Percentiles rank a stretch among this genome's conserved stretches.
Evolutionary conservation across 2,113 vertebrate species (phyloP).

Genomic region (Vicugna pacos): DNA sequence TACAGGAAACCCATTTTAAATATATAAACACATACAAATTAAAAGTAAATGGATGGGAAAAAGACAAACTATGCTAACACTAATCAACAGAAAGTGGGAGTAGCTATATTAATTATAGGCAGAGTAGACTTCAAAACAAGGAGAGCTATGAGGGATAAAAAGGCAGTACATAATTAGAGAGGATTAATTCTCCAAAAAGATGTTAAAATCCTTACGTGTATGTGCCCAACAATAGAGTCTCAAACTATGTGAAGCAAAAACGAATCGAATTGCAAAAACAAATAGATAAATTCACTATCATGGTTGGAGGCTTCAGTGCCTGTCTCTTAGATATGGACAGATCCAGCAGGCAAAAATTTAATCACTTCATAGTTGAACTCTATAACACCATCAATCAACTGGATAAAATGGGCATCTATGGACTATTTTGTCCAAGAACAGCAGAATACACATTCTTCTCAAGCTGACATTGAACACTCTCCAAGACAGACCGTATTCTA

Average conservation of each 20-base stretch:
- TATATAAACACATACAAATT: not conserved
- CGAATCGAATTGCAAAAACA: not conserved
- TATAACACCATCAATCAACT: not conserved
- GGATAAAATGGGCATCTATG: not conserved
- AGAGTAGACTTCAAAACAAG: not conserved
- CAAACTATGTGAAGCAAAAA: not conserved
- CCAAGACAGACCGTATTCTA: not conserved
- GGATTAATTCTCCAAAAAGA: not conserved
- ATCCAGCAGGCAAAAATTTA: not conserved
- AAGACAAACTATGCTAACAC: not conserved
- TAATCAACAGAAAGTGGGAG: not conserved
- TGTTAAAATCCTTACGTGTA: not conserved
- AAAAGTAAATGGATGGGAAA: not conserved
- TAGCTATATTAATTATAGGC: not conserved
- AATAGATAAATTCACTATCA: not conserved
- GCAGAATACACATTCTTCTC: not conserved
- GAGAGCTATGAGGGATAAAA: not conserved
- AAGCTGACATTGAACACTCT: not conserved
- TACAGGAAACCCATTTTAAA: not conserved
- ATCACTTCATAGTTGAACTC: not conserved
- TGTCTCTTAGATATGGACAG: not conserved
- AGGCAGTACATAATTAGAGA: not conserved
- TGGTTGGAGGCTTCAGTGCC: not conserved
- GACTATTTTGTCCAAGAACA: not conserved
- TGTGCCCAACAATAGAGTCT: not conserved